phyloP scores from a whole-genome alignment of 2,888 invertebrate species.

The Bombylius major region DNA sequence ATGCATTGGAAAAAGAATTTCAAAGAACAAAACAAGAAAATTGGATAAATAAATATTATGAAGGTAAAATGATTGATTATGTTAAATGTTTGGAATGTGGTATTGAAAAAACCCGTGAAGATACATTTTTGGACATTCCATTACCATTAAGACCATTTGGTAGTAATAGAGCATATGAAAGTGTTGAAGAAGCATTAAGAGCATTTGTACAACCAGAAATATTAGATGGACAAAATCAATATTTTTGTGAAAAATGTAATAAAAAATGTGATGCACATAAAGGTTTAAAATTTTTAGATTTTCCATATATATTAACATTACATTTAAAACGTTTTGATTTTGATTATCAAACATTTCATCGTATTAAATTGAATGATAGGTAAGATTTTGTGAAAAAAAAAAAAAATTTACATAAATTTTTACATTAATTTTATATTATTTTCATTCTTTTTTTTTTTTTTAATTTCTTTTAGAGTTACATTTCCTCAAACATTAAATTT shows the following conservation, averaged over 20 bases:
- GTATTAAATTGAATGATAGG: conserved; percentile 80
- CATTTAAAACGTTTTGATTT: conserved; percentile 85
- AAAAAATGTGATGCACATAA: conserved; percentile 83
- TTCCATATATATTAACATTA: conserved; percentile 75
- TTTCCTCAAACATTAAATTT: conserved; percentile 70
- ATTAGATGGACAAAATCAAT: conserved; percentile 72
- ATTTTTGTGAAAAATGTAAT: conserved; percentile 73
- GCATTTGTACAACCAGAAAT: conserved; percentile 78
- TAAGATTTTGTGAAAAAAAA: conserved; percentile 30
- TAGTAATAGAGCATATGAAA: conserved; percentile 58
- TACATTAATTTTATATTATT: neutral
- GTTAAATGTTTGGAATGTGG: conserved; percentile 78
- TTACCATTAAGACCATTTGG: conserved; percentile 75
- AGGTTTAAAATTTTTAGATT: conserved; percentile 72
- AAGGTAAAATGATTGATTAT: conserved; percentile 72
- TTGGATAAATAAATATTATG: conserved; percentile 67
- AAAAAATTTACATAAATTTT: neutral
- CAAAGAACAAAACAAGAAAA: conserved; percentile 70
- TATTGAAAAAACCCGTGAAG: conserved; percentile 68
- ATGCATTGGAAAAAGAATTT: conserved; percentile 73
- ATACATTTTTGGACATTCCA: conserved; percentile 76
- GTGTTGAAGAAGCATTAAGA: conserved; percentile 69
- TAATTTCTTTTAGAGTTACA: conserved; percentile 49
- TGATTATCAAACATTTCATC: conserved; percentile 68
- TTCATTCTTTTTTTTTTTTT: neutral